These are phyloP conservation scores for Pipistrellus nathusii DNA, from an alignment of 2,797 vertebrate genomes.

Conservation along the genomic window DNA sequence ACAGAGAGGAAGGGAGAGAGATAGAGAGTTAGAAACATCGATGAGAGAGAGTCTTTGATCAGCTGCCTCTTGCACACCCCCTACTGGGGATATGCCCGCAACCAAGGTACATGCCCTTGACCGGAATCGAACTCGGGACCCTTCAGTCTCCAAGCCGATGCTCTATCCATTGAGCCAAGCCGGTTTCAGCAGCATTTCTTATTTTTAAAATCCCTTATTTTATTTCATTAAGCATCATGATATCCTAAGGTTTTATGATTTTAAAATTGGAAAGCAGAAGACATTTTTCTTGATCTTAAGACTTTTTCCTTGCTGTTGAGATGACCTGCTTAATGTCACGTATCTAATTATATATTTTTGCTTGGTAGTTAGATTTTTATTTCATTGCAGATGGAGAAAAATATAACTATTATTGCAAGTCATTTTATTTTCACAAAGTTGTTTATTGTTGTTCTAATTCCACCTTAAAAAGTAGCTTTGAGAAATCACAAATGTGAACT, in stretches of 20 bases:
- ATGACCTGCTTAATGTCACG: background rate
- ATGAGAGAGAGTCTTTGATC: no score
- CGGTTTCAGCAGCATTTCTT: background rate
- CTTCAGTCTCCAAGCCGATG: no score
- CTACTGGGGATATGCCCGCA: no score
- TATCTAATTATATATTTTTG: constrained; percentile 29
- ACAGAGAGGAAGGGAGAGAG: no score
- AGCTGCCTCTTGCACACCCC: no score
- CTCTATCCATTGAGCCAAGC: no score
- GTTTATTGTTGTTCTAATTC: constrained; percentile 13
- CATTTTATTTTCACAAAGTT: constrained; percentile 29
- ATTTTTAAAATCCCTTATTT: background rate
- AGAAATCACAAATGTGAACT: constrained; percentile 1
- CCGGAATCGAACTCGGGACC: no score
- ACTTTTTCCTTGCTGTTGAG: constrained; percentile 1
- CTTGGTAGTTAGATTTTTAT: background rate
- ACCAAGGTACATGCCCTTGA: no score
- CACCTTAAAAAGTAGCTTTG: constrained; percentile 5
- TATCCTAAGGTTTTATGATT: background rate
- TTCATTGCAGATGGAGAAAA: background rate
- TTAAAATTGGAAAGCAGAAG: background rate
- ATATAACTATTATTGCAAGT: background rate
- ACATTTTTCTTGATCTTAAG: background rate
- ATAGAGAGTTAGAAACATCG: no score
- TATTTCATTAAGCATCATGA: background rate